Conservation (phyloP, 2,113 vertebrate species). For the Alouatta palliata region DNA sequence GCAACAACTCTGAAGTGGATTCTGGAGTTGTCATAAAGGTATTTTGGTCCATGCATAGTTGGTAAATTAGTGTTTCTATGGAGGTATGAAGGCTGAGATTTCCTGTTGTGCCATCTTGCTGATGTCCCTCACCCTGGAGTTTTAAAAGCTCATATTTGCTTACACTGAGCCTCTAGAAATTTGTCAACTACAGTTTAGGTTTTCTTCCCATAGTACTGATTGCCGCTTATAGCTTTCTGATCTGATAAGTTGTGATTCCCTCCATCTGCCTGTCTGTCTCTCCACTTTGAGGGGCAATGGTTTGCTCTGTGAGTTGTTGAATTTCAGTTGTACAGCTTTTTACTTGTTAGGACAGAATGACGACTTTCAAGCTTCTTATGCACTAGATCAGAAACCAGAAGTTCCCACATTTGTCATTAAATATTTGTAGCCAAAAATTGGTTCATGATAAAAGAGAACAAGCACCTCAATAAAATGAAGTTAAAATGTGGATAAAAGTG, state of each 20-base stretch:
- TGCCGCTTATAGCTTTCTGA: background rate
- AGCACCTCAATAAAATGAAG: background rate
- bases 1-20: background rate
- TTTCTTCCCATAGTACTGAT: background rate
- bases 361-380: background rate
- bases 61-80: background rate
- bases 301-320: background rate
- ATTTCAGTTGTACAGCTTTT: background rate
- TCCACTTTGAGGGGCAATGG: background rate
- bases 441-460: background rate
- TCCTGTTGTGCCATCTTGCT: background rate
- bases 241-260: background rate
- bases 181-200: background rate
- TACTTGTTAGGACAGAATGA: background rate
- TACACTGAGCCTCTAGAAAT: background rate
- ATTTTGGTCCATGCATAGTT: background rate
- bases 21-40: background rate
- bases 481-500: background rate
- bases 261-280: background rate
- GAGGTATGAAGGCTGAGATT: background rate
- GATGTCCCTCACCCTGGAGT: background rate
- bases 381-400: background rate
- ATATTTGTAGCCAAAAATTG: background rate
- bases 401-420: background rate
- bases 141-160: background rate